Base-by-base conservation (phyloP, 2,888 invertebrate genomes). In the Nebria salina region DNA sequence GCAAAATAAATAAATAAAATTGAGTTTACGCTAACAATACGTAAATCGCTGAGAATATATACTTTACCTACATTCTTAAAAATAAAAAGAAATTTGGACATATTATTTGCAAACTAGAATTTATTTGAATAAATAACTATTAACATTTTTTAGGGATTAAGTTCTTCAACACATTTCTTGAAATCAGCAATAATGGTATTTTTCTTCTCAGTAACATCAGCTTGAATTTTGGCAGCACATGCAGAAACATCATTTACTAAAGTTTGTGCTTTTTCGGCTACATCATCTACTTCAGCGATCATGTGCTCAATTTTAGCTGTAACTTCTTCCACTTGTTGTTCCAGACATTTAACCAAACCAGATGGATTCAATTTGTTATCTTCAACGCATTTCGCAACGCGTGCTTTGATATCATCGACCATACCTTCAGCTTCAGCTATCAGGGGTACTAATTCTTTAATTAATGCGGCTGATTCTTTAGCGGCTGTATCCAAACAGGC, bases 131-230 rank as follows among this genome's bases (percentile, higher is more conserved):
- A 70, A 66, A n/a, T n/a, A 25, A 26, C 11, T 70, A 11, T 26
- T 5, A 20, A 15, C 11, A 9, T 70, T 25, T 26, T 11, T 73
- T 79, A 26, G 68, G 68, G 75, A 8, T 80, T 75, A 34, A 70
- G 15, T 5, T 65, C 75, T n/a, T 65, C 20, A 34, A 80, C 41
- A 64, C 80, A 80, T 41, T 42, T 43, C 20, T 70, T 13, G 72
- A 80, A 80, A 20, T 75, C 65, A 15, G 26, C 72, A 65, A 80
- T 75, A 20, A 80, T 80, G 13, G 74, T 15, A n/a, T 70, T 65
- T 42, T 75, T 13, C 6, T 26, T 64, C 4, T 6, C 26, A 41
- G 72, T 64, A 34, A 80, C 34, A 64, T 80, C 15, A 15, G 6
- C 6, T 8, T 26, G 73, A 34, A 78, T 74, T 15, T 15, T 42